Evolutionary conservation across 2,888 invertebrate species (phyloP).

Genomic region (Cephus sareptanus): DNA sequence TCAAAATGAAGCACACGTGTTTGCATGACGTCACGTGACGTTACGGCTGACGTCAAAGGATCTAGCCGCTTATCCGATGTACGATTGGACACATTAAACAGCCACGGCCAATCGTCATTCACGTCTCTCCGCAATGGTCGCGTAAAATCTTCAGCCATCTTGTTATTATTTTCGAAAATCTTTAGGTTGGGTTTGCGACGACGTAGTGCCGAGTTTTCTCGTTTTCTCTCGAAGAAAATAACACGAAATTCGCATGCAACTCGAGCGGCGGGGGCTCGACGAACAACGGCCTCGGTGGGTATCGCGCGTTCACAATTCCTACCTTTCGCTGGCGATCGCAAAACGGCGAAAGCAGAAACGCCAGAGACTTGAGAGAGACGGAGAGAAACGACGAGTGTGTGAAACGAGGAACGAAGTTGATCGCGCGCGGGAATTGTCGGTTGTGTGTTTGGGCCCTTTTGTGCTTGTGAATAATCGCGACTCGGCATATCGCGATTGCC

Average conservation of each 20-base stretch:
- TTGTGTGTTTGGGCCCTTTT: conserved; percentile 58
- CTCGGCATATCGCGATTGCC: conserved; percentile 37
- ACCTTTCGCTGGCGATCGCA: conserved; percentile 35
- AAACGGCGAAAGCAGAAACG: conserved; percentile 29
- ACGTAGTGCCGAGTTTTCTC: conserved; percentile 33
- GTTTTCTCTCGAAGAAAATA: conserved; percentile 23
- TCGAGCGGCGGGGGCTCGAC: conserved; percentile 39
- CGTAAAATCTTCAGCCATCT: conserved; percentile 58
- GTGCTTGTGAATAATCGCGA: conserved; percentile 46
- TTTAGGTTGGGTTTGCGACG: conserved; percentile 49
- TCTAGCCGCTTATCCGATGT: conserved; percentile 34
- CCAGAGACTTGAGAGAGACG: conserved; percentile 21
- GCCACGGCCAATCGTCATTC: conserved; percentile 42
- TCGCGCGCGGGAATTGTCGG: conserved; percentile 62
- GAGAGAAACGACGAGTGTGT: conserved; percentile 36
- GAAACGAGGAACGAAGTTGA: conserved; percentile 60
- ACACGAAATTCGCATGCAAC: conserved; percentile 48
- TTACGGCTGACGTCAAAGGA: conserved; percentile 39
- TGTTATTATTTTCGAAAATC: conserved; percentile 65
- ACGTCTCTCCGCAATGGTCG: conserved; percentile 52
- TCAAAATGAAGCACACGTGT: conserved; percentile 54
- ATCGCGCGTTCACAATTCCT: conserved; percentile 28
- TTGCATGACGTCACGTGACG: conserved; percentile 51
- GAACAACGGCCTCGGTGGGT: conserved; percentile 57
- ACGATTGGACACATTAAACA: conserved; percentile 36